phyloP scores from a whole-genome alignment of 2,888 invertebrate species.

The Drosophila tanythrix region DNA sequence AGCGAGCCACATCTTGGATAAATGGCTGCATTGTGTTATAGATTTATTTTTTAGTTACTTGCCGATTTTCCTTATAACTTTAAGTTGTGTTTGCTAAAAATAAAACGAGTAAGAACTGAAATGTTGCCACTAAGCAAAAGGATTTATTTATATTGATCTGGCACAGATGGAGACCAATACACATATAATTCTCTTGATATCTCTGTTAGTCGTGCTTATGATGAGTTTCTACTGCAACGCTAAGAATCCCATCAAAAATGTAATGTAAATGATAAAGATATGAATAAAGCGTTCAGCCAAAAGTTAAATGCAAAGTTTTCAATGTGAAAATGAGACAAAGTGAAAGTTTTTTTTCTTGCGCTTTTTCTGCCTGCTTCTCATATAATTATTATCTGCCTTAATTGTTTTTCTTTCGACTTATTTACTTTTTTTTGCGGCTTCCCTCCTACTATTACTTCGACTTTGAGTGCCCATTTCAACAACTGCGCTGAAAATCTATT shows the following conservation, averaged over 20 bases:
- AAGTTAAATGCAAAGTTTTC: conserved; percentile 78
- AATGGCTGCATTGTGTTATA: not conserved
- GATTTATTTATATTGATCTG: not conserved
- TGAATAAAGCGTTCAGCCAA: conserved; percentile 42
- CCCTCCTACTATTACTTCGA: not conserved
- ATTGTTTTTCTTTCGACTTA: conserved; percentile 78
- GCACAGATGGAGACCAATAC: not conserved
- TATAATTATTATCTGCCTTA: conserved; percentile 78
- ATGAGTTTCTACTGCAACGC: not conserved
- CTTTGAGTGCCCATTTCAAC: conserved; percentile 58
- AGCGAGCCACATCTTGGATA: not conserved
- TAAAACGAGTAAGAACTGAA: no score
- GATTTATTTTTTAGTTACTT: not conserved
- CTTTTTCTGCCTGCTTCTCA: conserved; percentile 48
- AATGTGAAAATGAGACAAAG: conserved; percentile 72
- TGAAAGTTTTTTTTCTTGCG: conserved; percentile 59
- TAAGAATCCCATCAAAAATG: not conserved
- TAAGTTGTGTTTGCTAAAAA: no score
- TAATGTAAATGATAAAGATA: conserved; percentile 42
- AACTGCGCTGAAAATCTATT: conserved; percentile 73
- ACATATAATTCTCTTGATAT: not conserved
- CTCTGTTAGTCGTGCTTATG: not conserved
- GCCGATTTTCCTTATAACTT: not conserved
- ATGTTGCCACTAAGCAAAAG: not conserved
- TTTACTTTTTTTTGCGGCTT: conserved; percentile 42